phyloP scores from a whole-genome alignment of 1,140 invertebrate species.

The Phortica variegata region DNA sequence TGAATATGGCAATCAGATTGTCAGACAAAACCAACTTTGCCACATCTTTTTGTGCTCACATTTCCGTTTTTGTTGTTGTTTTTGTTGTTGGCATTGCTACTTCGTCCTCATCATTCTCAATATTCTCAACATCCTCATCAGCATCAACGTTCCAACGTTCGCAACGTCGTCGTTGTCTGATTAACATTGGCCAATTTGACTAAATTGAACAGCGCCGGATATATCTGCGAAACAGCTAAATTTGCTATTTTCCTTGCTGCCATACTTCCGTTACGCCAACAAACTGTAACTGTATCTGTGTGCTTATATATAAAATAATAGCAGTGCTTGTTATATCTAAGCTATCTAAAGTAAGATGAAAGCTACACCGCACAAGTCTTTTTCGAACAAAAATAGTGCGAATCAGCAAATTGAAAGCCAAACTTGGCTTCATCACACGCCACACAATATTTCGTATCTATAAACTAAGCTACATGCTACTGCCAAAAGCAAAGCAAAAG shows the following conservation, averaged over 20 bases:
- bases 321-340: background rate
- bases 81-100: too few relatives aligned
- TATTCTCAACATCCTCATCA: constrained; percentile 4
- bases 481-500: too few relatives aligned
- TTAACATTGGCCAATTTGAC: constrained; percentile 48
- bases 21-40: too few relatives aligned
- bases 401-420: constrained; percentile 37
- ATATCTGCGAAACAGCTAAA: constrained; percentile 15
- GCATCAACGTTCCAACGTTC: constrained; percentile 2
- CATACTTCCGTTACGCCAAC: background rate
- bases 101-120: too few relatives aligned
- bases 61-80: too few relatives aligned
- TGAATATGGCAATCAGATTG: too few relatives aligned
- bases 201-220: constrained; percentile 40
- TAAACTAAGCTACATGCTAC: too few relatives aligned
- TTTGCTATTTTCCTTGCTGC: background rate
- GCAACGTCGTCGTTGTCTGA: constrained; percentile 19
- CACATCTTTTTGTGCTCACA: too few relatives aligned
- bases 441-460: too few relatives aligned
- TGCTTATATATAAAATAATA: background rate
- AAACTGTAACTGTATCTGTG: background rate
- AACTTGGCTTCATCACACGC: constrained; percentile 31
- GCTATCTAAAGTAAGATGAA: too few relatives aligned
- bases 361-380: too few relatives aligned
- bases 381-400: too few relatives aligned